Conservation (phyloP, 2,797 vertebrate species). For the Scolopax rusticola region DNA sequence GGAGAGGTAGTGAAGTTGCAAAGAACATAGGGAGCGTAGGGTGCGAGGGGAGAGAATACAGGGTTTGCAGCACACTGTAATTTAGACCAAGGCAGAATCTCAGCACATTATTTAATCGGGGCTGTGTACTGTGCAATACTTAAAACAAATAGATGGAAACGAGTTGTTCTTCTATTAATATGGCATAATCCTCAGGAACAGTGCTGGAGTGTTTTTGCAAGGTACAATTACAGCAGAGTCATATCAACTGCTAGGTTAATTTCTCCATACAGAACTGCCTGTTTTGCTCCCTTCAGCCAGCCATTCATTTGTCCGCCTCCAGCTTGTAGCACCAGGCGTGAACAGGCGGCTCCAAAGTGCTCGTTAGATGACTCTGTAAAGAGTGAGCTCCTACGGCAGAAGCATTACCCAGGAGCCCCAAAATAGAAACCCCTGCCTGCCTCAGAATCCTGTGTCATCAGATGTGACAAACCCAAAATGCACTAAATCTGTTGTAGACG, state of each 20-base stretch:
- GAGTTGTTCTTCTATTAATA: constrained; percentile 50
- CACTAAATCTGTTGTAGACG: neutral
- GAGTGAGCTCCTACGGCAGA: neutral
- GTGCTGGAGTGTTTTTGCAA: constrained; percentile 20
- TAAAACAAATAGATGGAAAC: constrained; percentile 65
- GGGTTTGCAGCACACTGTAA: constrained; percentile 64
- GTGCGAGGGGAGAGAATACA: constrained; percentile 24
- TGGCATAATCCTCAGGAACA: constrained; percentile 37
- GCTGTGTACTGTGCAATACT: neutral
- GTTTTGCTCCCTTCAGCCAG: constrained; percentile 59
- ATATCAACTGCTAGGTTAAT: constrained; percentile 43
- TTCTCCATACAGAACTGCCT: neutral
- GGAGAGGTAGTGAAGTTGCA: constrained; percentile 65
- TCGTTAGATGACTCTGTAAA: neutral
- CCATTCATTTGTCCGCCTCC: constrained; percentile 65
- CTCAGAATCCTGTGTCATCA: neutral
- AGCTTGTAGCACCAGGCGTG: constrained; percentile 26
- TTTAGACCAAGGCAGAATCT: constrained; percentile 60
- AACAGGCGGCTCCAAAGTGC: neutral
- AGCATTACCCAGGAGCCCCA: neutral
- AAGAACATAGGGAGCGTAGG: constrained; percentile 68
- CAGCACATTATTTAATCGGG: constrained; percentile 7
- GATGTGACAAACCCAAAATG: neutral
- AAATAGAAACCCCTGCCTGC: neutral
- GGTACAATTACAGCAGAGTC: constrained; percentile 56